Evolutionary conservation across 2,113 vertebrate species (phyloP).

Genomic region (Mugil cephalus): DNA sequence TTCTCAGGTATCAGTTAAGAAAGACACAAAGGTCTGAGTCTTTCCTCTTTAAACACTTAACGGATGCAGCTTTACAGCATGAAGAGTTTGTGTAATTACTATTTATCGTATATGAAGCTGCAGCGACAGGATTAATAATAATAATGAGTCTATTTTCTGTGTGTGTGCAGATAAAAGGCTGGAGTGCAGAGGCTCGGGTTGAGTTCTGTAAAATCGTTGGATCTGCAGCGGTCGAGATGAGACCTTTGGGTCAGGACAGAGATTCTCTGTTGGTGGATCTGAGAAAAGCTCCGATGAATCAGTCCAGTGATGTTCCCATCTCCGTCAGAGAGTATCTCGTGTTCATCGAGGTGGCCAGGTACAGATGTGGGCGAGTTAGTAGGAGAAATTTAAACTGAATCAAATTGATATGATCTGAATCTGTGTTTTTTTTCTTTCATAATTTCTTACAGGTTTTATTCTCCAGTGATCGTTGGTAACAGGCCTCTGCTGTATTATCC

Average conservation of each 20-base stretch:
- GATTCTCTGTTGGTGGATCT: conserved; percentile 92
- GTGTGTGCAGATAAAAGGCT: conserved; percentile 84
- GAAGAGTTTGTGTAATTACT: too few species aligned
- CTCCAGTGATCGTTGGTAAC: conserved; percentile 52
- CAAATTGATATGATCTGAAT: too few species aligned
- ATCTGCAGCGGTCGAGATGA: conserved; percentile 88
- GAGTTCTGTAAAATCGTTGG: conserved; percentile 87
- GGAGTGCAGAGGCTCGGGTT: conserved; percentile 83
- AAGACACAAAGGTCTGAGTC: too few species aligned
- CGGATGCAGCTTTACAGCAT: too few species aligned
- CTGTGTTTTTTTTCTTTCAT: neutral
- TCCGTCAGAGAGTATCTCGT: conserved; percentile 92
- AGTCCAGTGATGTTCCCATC: conserved; percentile 79
- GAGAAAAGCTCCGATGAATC: conserved; percentile 85
- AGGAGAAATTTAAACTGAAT: too few species aligned
- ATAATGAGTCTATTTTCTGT: neutral
- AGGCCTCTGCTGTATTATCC: conserved; percentile 79
- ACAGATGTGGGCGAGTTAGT: neutral
- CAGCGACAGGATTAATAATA: too few species aligned
- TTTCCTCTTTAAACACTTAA: too few species aligned
- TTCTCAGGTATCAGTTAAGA: too few species aligned
- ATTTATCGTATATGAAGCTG: too few species aligned
- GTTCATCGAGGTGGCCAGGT: conserved; percentile 92
- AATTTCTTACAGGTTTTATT: conserved; percentile 71
- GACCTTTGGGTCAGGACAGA: conserved; percentile 84